Base-by-base conservation (phyloP, 2,113 vertebrate species). In the Eonycteris spelaea region DNA sequence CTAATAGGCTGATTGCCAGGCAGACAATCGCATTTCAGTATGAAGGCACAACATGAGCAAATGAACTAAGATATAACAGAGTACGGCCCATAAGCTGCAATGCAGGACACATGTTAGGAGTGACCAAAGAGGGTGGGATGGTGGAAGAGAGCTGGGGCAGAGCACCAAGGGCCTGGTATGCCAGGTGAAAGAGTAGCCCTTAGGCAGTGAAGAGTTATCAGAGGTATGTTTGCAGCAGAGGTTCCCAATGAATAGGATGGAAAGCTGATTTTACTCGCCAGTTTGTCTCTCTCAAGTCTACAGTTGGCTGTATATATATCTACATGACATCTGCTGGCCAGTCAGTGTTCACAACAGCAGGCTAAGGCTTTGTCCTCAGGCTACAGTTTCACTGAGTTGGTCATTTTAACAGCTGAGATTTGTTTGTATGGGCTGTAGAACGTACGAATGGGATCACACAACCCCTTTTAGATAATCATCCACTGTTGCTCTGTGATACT, bases 341-440 rank as follows among this genome's bases (percentile, higher is more conserved):
- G 19, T 73, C 12, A 59, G 30, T 63, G 26, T 82, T 73, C 18
- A 30, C 78, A 75, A 24, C 30, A 79, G 90, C 10, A 78, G 73
- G 77, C 61, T 35, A 80, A n/a, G 38, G 55, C 84, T 84, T 73
- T 30, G 6, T 84, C 33, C 35, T 86, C 22, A 92, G 55, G 55
- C 40, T n/a, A 68, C 19, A 21, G 77, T 30, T 59, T 67, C 84
- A 77, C 9, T 18, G 11, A 80, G 43, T 15, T 33, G 14, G 57
- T 71, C 53, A 91, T 77, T 93, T 97, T 71, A 87, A 88, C 40
- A 53, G 22, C 75, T 86, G 45, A 84, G 28, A 63, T 94, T 55
- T 91, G 11, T 74, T 48, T 68, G 43, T 63, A 68, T 55, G 71
- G 35, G 59, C 61, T 53, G 10, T 57, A 61, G 48, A 43, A 55